Conservation (phyloP, 2,888 invertebrate genomes). For the Drosophila melanosoma region DNA sequence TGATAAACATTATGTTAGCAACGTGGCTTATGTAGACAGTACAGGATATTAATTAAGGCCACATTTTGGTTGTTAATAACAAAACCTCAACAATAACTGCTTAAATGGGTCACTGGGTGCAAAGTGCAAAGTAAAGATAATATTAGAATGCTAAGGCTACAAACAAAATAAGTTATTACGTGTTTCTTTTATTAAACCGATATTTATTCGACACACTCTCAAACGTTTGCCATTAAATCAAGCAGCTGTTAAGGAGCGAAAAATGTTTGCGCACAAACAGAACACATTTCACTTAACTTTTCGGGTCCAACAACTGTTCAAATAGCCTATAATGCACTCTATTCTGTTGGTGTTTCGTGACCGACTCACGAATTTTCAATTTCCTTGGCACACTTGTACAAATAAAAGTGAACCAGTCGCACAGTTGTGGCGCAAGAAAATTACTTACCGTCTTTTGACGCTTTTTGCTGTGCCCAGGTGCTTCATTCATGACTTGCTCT, state of each 20-base stretch:
- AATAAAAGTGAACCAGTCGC: slow-evolving; percentile 42
- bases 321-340: slow-evolving; percentile 21
- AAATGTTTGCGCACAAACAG: background rate
- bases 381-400: slow-evolving; percentile 63
- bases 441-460: slow-evolving; percentile 78
- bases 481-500: slow-evolving; percentile 68
- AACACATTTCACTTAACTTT: background rate
- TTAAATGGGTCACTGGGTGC: slow-evolving; percentile 3
- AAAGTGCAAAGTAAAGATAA: slow-evolving; percentile 22
- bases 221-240: slow-evolving; percentile 6
- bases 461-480: slow-evolving; percentile 80
- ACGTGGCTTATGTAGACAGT: background rate
- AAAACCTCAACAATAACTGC: background rate
- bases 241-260: slow-evolving; percentile 7
- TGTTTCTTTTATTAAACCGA: background rate
- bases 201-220: background rate
- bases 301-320: slow-evolving; percentile 59
- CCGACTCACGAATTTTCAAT: slow-evolving; percentile 18
- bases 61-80: background rate
- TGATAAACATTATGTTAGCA: slow-evolving; percentile 15
- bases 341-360: slow-evolving; percentile 21
- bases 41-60: background rate
- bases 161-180: slow-evolving; percentile 3
- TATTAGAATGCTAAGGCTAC: background rate
- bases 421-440: slow-evolving; percentile 14